Evolutionary conservation across 2,888 invertebrate species (phyloP).

Genomic region (Mimumesa dahlbomi): DNA sequence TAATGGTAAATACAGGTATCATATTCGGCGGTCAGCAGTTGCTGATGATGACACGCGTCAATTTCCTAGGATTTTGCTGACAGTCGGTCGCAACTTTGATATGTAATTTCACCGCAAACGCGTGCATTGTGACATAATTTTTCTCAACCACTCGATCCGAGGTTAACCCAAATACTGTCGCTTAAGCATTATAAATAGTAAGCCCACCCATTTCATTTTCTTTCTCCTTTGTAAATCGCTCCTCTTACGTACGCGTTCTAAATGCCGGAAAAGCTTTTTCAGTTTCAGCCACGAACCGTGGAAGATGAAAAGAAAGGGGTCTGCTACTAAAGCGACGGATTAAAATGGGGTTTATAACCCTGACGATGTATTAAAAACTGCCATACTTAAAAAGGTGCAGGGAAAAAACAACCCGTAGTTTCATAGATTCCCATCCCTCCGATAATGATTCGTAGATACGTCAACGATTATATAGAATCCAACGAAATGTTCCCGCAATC

Average conservation of each 20-base stretch:
- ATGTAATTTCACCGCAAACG: no score
- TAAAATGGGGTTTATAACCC: conserved; percentile 45
- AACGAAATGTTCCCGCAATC: no score
- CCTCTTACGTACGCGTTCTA: conserved; percentile 13
- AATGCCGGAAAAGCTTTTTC: conserved; percentile 20
- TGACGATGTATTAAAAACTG: conserved; percentile 32
- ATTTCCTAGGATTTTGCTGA: no score
- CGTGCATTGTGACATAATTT: no score
- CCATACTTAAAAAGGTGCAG: conserved; percentile 1
- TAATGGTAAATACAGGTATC: no score
- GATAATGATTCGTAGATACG: no score
- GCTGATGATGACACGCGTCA: no score
- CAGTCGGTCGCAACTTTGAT: no score
- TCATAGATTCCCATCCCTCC: no score
- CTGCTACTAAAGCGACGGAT: conserved; percentile 26
- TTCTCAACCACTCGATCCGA: conserved; percentile 12
- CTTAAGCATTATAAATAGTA: conserved; percentile 36
- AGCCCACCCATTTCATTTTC: conserved; percentile 34
- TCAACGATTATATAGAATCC: no score
- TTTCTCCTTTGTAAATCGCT: conserved; percentile 14
- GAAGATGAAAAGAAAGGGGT: conserved; percentile 26
- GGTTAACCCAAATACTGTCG: conserved; percentile 17
- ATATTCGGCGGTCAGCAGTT: no score
- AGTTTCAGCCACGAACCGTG: conserved; percentile 11
- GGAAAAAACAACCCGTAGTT: neutral